A percentile compares a stretch with the other conserved stretches of the same genome.
phyloP scores from a whole-genome alignment of 2,888 invertebrate species.

The Lasioglossum lativentre region DNA sequence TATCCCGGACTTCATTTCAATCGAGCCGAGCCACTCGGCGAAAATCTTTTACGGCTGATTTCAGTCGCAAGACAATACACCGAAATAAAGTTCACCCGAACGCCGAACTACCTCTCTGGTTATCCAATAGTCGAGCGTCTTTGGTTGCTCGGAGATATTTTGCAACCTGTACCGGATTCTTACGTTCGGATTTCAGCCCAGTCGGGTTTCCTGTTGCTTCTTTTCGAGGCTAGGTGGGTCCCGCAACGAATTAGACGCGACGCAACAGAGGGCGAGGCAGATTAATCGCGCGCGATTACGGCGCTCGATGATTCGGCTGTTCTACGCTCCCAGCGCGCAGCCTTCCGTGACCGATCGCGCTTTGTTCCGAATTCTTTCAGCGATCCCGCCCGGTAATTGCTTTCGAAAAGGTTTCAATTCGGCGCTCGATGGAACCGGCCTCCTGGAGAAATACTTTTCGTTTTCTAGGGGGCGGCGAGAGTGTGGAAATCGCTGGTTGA shows the following conservation, averaged over 20 bases:
- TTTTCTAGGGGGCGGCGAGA: not conserved
- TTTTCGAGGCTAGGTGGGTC: not conserved
- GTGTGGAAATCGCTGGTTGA: slow-evolving; percentile 1
- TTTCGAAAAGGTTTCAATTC: slow-evolving; percentile 9
- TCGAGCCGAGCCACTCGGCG: slow-evolving; percentile 30
- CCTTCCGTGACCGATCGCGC: slow-evolving; percentile 32
- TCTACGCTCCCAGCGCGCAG: not conserved
- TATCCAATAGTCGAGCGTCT: slow-evolving; percentile 3
- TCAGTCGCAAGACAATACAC: slow-evolving; percentile 10
- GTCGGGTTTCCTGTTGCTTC: not conserved
- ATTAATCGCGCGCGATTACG: slow-evolving; percentile 34
- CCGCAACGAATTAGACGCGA: not conserved
- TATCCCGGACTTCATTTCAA: slow-evolving; percentile 41
- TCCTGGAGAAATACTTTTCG: not conserved
- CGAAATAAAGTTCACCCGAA: not conserved
- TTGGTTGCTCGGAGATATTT: slow-evolving; percentile 20
- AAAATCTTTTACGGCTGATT: slow-evolving; percentile 56
- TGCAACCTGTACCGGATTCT: not conserved
- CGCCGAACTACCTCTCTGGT: not conserved
- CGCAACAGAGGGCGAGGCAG: not conserved
- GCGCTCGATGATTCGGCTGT: slow-evolving; percentile 10
- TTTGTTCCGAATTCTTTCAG: slow-evolving; percentile 27
- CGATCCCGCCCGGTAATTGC: slow-evolving; percentile 14
- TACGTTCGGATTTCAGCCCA: slow-evolving; percentile 16
- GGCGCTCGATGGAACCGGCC: not conserved